phyloP scores from a whole-genome alignment of 2,888 invertebrate species.

The Ditylenchus weischeri region DNA sequence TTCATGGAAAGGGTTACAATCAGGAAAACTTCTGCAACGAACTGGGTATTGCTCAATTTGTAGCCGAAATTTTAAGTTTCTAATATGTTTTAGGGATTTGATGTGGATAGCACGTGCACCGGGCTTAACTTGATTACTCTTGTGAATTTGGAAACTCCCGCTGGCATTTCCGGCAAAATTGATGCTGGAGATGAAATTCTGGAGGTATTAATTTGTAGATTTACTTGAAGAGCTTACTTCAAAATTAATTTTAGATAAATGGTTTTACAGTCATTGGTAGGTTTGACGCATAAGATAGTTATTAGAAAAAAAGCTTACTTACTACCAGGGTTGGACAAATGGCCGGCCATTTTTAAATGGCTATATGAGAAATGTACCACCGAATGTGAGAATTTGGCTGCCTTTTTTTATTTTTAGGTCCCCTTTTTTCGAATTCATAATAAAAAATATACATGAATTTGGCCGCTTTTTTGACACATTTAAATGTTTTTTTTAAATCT shows the following conservation, averaged over 20 bases:
- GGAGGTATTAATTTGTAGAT: conserved; percentile 20
- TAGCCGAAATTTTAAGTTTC: conserved; percentile 1
- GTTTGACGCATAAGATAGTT: too few species aligned
- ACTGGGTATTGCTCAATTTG: conserved; percentile 20
- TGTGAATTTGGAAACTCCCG: conserved; percentile 84
- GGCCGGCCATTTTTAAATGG: too few species aligned
- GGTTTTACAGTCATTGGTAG: conserved; percentile 34
- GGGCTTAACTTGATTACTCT: conserved; percentile 76
- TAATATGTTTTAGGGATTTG: conserved; percentile 70
- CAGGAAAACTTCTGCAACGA: conserved; percentile 16
- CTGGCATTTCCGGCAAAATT: conserved; percentile 84
- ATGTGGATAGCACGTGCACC: conserved; percentile 79
- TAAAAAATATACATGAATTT: too few species aligned
- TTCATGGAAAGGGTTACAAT: conserved; percentile 27
- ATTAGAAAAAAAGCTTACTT: too few species aligned
- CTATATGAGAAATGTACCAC: too few species aligned
- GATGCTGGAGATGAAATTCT: conserved; percentile 89
- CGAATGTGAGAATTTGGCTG: too few species aligned
- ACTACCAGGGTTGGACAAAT: too few species aligned
- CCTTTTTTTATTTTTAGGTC: too few species aligned
- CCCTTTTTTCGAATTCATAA: too few species aligned
- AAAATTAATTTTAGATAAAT: conserved; percentile 31
- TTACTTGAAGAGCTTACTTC: background rate
- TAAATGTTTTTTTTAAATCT: too few species aligned
- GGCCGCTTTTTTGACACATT: too few species aligned